A percentile compares a stretch with the other conserved stretches of the same genome.
Evolutionary conservation across 1,140 invertebrate species (phyloP).

Genomic region (Hylaeus anthracinus): DNA sequence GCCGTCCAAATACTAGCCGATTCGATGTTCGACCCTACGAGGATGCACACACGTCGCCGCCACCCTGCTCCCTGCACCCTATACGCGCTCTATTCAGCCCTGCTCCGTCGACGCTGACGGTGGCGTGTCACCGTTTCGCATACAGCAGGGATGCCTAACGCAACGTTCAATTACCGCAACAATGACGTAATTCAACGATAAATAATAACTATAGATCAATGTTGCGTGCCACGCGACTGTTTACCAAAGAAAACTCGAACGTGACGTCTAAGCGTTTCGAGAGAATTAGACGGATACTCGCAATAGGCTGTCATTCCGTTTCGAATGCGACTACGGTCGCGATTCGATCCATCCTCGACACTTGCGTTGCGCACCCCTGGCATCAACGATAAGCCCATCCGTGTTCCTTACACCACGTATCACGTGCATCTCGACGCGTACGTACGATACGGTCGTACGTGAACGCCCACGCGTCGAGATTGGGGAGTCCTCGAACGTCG

Average conservation of each 20-base stretch:
- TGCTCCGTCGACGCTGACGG: not conserved
- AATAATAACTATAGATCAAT: too few species aligned
- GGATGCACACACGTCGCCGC: not conserved
- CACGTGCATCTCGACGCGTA: constrained; percentile 28
- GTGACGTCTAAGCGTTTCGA: too few species aligned
- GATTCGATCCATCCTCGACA: too few species aligned
- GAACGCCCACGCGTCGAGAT: constrained; percentile 20
- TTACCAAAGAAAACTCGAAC: too few species aligned
- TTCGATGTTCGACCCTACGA: not conserved
- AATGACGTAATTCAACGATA: too few species aligned
- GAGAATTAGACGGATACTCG: too few species aligned
- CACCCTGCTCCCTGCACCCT: too few species aligned
- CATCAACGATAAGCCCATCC: not conserved
- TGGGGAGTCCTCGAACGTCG: not conserved
- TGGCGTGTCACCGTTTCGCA: not conserved
- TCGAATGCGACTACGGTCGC: too few species aligned
- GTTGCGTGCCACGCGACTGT: too few species aligned
- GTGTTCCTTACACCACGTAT: constrained; percentile 29
- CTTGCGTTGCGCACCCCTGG: too few species aligned
- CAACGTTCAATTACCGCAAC: too few species aligned
- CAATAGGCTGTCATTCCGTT: too few species aligned
- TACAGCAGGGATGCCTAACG: not conserved
- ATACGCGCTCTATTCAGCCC: not conserved
- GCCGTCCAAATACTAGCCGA: constrained; percentile 23
- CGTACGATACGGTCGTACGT: constrained; percentile 5